These are phyloP conservation scores for Microplitis manilae DNA, from an alignment of 2,888 invertebrate species.

Conservation along the genomic window DNA sequence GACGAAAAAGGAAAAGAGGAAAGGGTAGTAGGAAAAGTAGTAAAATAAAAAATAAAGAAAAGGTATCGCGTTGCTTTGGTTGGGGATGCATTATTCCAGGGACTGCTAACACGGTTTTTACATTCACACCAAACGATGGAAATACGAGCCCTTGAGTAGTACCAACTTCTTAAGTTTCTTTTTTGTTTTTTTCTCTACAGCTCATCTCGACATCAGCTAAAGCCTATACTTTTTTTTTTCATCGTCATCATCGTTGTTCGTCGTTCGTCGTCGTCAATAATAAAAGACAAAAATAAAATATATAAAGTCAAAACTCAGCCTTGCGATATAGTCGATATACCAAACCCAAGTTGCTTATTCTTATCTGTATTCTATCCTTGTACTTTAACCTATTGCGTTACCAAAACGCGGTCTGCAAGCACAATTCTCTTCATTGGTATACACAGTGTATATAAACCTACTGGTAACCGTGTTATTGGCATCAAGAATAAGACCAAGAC, in stretches of 20 bases:
- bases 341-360: conserved; percentile 30
- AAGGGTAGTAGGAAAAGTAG: conserved; percentile 30
- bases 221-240: not conserved
- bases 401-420: conserved; percentile 67
- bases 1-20: conserved; percentile 7
- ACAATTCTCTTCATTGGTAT: conserved; percentile 45
- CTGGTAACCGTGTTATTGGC: conserved; percentile 33
- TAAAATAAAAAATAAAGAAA: not conserved
- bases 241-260: not conserved
- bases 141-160: conserved; percentile 18
- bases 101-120: conserved; percentile 68
- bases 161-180: conserved; percentile 11
- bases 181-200: not conserved
- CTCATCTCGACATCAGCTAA: not conserved
- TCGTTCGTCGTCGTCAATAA: not conserved
- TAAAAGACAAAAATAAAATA: conserved; percentile 21
- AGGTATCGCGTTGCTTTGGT: conserved; percentile 9
- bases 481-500: conserved; percentile 10
- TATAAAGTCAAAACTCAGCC: conserved; percentile 29
- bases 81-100: conserved; percentile 44
- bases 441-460: not conserved
- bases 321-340: not conserved
- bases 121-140: conserved; percentile 56
- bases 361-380: conserved; percentile 64
- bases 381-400: conserved; percentile 70